These are phyloP conservation scores for Apeira syringaria DNA, from an alignment of 2,888 invertebrate species.

Conservation along the genomic window DNA sequence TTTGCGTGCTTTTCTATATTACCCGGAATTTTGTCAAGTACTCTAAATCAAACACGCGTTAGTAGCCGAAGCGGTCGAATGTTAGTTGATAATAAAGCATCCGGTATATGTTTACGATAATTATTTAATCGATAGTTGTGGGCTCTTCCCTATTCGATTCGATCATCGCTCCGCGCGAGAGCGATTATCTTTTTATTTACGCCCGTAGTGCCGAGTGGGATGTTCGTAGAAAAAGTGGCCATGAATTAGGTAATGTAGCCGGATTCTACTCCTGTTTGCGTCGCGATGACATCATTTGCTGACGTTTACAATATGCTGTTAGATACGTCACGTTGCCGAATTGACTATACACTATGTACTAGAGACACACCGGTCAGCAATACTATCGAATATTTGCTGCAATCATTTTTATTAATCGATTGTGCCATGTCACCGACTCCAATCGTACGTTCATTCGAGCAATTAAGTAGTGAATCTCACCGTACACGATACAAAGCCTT, in stretches of 20 bases:
- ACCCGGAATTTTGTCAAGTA: constrained; percentile 3
- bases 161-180: constrained; percentile 48
- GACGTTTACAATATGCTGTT: constrained; percentile 63
- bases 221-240: constrained; percentile 74
- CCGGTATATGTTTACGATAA: constrained; percentile 47
- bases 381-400: constrained; percentile 5
- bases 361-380: constrained; percentile 11
- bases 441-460: constrained; percentile 27
- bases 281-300: constrained; percentile 68
- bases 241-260: constrained; percentile 69
- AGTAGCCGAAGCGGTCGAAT: constrained; percentile 31
- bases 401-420: constrained; percentile 8
- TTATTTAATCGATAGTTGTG: constrained; percentile 47
- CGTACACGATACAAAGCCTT: constrained; percentile 47
- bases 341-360: constrained; percentile 1
- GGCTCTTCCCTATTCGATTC: constrained; percentile 47
- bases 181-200: constrained; percentile 41
- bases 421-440: constrained; percentile 26
- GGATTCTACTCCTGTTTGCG: constrained; percentile 66
- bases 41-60: constrained; percentile 10
- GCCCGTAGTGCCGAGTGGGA: constrained; percentile 48
- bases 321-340: constrained; percentile 27
- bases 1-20: neutral
- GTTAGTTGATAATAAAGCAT: constrained; percentile 39
- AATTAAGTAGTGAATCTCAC: constrained; percentile 30